A percentile compares a stretch with the other conserved stretches of the same genome.
Conservation (phyloP, 2,888 invertebrate genomes). For the Strigamia crassipes region DNA sequence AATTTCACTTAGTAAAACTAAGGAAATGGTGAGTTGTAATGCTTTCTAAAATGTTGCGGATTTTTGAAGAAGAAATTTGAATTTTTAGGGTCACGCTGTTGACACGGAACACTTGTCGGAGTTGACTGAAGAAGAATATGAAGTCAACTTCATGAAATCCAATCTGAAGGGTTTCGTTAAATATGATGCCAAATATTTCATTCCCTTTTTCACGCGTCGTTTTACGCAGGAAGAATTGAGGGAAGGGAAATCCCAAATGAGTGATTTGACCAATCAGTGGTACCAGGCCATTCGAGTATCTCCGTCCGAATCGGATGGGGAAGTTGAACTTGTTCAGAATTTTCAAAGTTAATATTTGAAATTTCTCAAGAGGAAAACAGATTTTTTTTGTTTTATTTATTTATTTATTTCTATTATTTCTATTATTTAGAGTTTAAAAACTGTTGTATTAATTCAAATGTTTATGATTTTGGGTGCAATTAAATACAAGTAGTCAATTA, state of each 20-base stretch:
- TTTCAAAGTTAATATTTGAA: neutral
- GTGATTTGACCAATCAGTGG: constrained; percentile 94
- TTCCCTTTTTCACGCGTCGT: constrained; percentile 92
- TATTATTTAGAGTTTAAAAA: neutral
- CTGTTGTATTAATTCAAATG: neutral
- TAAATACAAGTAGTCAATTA: neutral
- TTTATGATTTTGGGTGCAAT: neutral
- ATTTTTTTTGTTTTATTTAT: neutral
- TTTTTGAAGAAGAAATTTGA: neutral
- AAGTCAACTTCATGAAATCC: constrained; percentile 78
- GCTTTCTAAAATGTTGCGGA: neutral
- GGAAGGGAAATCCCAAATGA: constrained; percentile 96
- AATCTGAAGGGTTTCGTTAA: constrained; percentile 78
- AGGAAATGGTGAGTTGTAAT: constrained; percentile 76
- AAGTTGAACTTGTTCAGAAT: neutral
- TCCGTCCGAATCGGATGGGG: constrained; percentile 61
- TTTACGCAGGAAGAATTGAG: constrained; percentile 95
- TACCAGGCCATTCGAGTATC: constrained; percentile 92
- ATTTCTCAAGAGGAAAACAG: neutral
- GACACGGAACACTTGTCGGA: constrained; percentile 93
- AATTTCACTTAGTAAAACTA: constrained; percentile 94
- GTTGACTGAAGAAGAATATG: constrained; percentile 85
- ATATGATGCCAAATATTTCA: constrained; percentile 89
- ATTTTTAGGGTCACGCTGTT: constrained; percentile 76
- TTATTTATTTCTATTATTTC: no score